Evolutionary conservation across 1,140 invertebrate species (phyloP).

Genomic region (Drosophila biarmipes): DNA sequence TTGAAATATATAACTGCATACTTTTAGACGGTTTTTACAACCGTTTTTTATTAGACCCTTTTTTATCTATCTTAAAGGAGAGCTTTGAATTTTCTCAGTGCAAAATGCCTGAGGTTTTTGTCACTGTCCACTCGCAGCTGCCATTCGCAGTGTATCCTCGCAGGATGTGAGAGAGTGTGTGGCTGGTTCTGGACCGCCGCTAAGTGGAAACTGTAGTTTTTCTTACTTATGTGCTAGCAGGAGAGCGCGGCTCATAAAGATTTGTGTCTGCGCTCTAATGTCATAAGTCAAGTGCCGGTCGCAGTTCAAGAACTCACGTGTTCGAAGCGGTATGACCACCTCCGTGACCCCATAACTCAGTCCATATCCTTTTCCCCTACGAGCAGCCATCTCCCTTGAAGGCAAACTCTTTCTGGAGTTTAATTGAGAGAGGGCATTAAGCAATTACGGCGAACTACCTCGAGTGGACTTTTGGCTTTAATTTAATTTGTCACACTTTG

Average conservation of each 20-base stretch:
- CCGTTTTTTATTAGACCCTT: too few species aligned
- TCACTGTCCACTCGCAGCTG: slow-evolving; percentile 77
- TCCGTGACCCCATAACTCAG: slow-evolving; percentile 1
- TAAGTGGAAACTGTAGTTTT: slow-evolving; percentile 83
- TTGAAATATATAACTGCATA: too few species aligned
- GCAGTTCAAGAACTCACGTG: slow-evolving; percentile 70
- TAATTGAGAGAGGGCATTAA: slow-evolving; percentile 78
- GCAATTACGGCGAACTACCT: slow-evolving; percentile 71
- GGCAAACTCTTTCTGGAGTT: slow-evolving; percentile 15
- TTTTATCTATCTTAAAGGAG: not conserved
- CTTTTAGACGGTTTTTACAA: too few species aligned
- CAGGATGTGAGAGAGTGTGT: slow-evolving; percentile 29
- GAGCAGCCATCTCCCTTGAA: not conserved
- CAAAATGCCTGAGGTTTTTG: slow-evolving; percentile 49
- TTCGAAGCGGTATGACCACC: slow-evolving; percentile 18
- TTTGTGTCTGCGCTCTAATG: slow-evolving; percentile 76
- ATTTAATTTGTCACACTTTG: slow-evolving; percentile 84
- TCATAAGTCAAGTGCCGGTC: slow-evolving; percentile 78
- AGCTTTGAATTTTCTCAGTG: slow-evolving; percentile 8
- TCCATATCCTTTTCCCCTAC: not conserved
- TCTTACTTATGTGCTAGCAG: slow-evolving; percentile 72
- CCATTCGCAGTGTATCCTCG: slow-evolving; percentile 65
- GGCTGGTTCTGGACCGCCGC: slow-evolving; percentile 52
- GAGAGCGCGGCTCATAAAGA: slow-evolving; percentile 66
- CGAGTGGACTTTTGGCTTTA: slow-evolving; percentile 76